Conservation (phyloP, 2,113 vertebrate species). For the Xenotilapia longispinis region DNA sequence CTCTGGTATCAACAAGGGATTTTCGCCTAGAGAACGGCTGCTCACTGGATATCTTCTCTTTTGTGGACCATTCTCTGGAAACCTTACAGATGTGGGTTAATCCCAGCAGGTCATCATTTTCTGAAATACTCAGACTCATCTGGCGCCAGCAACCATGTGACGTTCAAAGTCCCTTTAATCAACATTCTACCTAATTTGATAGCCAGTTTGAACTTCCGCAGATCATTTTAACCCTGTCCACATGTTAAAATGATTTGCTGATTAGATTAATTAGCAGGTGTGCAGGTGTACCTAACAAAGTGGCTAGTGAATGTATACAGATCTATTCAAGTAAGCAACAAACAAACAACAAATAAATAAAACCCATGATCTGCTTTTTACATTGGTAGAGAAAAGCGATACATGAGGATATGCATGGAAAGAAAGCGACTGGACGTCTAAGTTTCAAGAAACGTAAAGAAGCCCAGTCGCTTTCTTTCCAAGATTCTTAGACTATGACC, state of each 20-base stretch:
- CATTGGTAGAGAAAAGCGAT: neutral
- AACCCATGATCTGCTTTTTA: neutral
- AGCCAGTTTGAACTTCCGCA: neutral
- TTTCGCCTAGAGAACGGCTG: fast-evolving
- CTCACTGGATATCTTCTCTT: neutral
- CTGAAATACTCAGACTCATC: neutral
- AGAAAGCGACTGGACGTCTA: neutral
- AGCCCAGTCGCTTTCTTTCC: neutral
- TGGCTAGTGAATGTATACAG: neutral
- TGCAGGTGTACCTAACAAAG: neutral
- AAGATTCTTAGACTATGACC: neutral
- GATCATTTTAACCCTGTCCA: neutral
- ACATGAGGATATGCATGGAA: neutral
- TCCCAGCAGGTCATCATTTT: fast-evolving
- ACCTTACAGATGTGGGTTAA: neutral
- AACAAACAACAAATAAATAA: neutral
- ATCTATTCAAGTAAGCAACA: neutral
- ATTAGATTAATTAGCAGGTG: neutral
- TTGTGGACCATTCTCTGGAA: neutral
- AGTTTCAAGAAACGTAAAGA: neutral
- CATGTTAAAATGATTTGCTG: neutral
- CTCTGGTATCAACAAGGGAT: neutral
- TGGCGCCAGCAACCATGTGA: fast-evolving
- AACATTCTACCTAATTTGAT: neutral
- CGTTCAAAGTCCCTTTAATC: neutral